Percentiles rank a stretch among this genome's conserved stretches.
Conservation (phyloP, 2,113 vertebrate genomes). For the Odocoileus virginianus region DNA sequence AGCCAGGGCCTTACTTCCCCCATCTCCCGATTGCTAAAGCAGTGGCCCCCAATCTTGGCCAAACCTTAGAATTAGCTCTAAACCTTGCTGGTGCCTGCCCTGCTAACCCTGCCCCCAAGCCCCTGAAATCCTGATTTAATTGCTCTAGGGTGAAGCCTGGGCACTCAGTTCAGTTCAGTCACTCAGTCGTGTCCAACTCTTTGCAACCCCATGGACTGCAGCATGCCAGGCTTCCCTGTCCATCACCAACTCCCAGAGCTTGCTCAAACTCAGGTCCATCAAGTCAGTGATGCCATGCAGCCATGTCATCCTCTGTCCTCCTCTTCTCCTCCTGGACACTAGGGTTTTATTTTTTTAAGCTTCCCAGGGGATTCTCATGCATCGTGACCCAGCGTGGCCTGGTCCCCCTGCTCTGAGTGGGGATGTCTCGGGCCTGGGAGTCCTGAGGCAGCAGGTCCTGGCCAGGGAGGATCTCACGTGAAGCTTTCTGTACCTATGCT, state of each 20-base stretch:
- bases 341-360: not conserved
- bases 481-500: not conserved
- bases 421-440: not conserved
- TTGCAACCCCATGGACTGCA: not conserved
- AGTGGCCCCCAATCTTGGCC: not conserved
- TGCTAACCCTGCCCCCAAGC: not conserved
- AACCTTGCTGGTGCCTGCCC: not conserved
- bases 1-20: not conserved
- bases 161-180: not conserved
- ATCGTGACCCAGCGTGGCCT: not conserved
- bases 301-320: not conserved
- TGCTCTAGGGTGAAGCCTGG: not conserved
- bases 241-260: not conserved
- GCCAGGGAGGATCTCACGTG: not conserved
- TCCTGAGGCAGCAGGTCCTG: not conserved
- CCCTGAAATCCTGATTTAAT: not conserved
- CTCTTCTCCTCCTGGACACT: not conserved
- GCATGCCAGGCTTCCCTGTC: not conserved
- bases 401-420: not conserved
- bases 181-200: not conserved
- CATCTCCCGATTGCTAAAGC: not conserved
- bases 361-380: not conserved
- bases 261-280: not conserved
- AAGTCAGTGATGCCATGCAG: not conserved
- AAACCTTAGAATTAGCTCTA: not conserved